Percentiles rank a stretch among this genome's conserved stretches.
Conservation (phyloP, 2,113 vertebrate species). For the Ivindomyrus marchei region DNA sequence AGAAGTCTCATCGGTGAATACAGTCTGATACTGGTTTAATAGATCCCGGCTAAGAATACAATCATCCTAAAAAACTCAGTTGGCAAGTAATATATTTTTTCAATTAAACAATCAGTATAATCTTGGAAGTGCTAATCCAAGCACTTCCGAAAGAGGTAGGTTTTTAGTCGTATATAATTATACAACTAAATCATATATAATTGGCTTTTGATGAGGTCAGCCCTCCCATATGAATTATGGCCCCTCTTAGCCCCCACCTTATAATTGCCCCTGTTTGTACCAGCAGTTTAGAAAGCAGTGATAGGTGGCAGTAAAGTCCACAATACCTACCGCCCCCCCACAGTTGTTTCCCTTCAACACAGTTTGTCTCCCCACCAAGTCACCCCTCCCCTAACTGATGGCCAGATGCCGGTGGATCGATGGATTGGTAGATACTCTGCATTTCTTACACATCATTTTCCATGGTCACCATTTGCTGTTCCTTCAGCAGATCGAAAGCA, state of each 20-base stretch:
- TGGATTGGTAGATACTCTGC: not conserved
- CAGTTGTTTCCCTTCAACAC: not conserved
- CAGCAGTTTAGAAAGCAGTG: not conserved
- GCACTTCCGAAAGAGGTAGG: no score
- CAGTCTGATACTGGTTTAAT: no score
- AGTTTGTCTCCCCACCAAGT: not conserved
- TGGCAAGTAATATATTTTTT: no score
- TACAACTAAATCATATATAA: not conserved
- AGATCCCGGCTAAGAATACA: no score
- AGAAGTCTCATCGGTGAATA: no score
- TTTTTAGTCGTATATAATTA: no score
- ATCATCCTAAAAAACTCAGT: no score
- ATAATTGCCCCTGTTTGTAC: not conserved
- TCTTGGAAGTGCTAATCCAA: no score
- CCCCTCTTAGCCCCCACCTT: not conserved
- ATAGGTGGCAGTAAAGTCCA: not conserved
- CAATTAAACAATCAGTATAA: no score
- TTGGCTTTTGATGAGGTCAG: not conserved
- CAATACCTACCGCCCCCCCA: not conserved
- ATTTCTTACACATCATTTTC: not conserved
- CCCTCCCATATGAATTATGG: not conserved
- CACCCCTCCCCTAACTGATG: not conserved
- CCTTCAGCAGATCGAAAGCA: not conserved
- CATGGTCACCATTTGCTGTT: not conserved
- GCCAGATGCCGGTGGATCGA: not conserved